Evolutionary conservation across 2,797 vertebrate species (phyloP).

Genomic region (Ptychobarbus kaznakovi): DNA sequence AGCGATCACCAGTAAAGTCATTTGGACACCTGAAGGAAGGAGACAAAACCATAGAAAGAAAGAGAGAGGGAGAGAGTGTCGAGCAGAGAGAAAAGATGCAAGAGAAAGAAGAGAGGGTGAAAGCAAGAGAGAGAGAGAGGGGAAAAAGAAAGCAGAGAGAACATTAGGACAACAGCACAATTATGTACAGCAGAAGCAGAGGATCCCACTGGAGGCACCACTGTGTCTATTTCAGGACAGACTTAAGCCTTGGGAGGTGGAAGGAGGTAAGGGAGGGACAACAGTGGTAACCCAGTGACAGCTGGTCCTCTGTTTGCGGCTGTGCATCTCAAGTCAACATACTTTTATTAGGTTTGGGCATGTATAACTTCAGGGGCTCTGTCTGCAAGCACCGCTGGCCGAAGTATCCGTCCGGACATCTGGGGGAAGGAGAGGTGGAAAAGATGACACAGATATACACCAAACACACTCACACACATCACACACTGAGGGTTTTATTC

Average conservation of each 20-base stretch:
- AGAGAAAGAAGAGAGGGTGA: slow-evolving; percentile 54
- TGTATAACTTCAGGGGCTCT: slow-evolving; percentile 93
- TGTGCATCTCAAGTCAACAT: slow-evolving; percentile 88
- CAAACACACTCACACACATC: slow-evolving; percentile 52
- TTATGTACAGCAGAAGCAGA: slow-evolving; percentile 78
- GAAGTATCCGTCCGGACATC: slow-evolving; percentile 96
- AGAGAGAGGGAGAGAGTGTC: slow-evolving; percentile 83
- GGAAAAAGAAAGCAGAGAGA: slow-evolving; percentile 67
- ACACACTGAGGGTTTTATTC: slow-evolving; percentile 32
- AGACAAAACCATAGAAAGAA: slow-evolving; percentile 89
- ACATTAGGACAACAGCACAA: slow-evolving; percentile 83
- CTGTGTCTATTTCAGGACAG: slow-evolving; percentile 64
- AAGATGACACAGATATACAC: slow-evolving; percentile 84
- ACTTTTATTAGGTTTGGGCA: slow-evolving; percentile 97
- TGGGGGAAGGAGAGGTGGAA: slow-evolving; percentile 91
- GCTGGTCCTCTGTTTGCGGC: slow-evolving; percentile 77
- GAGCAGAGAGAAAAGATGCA: slow-evolving; percentile 83
- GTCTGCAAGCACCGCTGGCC: slow-evolving; percentile 96
- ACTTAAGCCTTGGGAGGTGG: slow-evolving; percentile 62
- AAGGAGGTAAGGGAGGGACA: slow-evolving; percentile 65
- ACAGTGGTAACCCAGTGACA: slow-evolving; percentile 78
- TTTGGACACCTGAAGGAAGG: slow-evolving; percentile 98
- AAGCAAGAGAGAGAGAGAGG: slow-evolving; percentile 40
- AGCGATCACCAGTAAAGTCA: slow-evolving; percentile 99
- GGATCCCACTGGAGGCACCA: slow-evolving; percentile 75